Base-by-base conservation (phyloP, 2,888 invertebrate genomes). In the Nudaria mundana region DNA sequence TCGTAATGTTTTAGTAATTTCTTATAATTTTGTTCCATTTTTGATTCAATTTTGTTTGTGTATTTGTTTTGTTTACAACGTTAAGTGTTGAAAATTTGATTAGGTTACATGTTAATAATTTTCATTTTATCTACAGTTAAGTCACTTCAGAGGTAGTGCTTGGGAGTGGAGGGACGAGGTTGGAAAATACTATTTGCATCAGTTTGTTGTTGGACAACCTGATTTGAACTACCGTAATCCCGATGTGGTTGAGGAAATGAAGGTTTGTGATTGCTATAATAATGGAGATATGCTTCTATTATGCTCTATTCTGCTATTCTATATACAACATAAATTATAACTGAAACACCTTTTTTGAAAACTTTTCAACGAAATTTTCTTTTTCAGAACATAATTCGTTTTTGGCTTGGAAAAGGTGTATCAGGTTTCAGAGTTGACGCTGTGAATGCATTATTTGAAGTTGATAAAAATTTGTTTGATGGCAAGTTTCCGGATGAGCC, bases 371-470 rank as follows among this genome's bases (percentile, higher is more conserved):
- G 5, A 20, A n/a, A 7, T 22, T 8, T 16, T 14, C 8, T 18
- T 41, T 73, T 72, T 39, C 49, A 85, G 93, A 89, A 92, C 1
- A 90, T 94, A 1, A 75, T 97, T 24, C 84, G 86, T 16, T 96
- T 92, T 65, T 98, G 98, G 97, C 66, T 98, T 35, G 91, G 91
- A 6, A 92, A 92, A 68, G 97, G 97, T 2, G 92, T 97, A 0
- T 94, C 95, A 64, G 98, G 98, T 4, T 96, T 98, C 66, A 92
- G 97, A 62, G 90, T 98, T 4, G 95, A 96, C 58, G 95, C 95
- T 0, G 91, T 95, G 0, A 91, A 91, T 63, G 91, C 91, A 66
- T 63, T 94, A 24, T 93, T 87, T 44, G 94, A 94, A 76, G 88
- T 82, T 0, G 80, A 88, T 28, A 89, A 88, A 52, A 69, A 76